These are phyloP conservation scores for Penelope pileata DNA, from an alignment of 2,113 vertebrate genomes.

Conservation along the genomic window DNA sequence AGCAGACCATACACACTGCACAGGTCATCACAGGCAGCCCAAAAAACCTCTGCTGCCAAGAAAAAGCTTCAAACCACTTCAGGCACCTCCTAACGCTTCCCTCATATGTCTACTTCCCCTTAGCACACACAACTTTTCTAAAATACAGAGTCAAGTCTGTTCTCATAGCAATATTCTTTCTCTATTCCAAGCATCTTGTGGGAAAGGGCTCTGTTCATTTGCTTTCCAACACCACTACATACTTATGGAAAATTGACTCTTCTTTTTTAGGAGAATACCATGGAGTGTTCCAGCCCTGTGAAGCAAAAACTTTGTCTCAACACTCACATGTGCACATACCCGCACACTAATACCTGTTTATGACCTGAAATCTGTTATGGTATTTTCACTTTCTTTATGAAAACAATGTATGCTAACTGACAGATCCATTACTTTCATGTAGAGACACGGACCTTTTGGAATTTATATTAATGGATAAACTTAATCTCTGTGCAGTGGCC, in stretches of 20 bases:
- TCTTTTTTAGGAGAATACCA: neutral
- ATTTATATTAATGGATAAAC: neutral
- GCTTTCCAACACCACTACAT: fast-evolving
- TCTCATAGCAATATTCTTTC: neutral
- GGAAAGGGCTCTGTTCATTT: neutral
- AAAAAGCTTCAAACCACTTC: neutral
- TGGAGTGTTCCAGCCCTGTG: too few species aligned
- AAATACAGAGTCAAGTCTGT: neutral
- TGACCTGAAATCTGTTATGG: neutral
- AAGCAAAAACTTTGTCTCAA: neutral
- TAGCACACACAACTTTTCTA: neutral
- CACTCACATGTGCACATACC: fast-evolving
- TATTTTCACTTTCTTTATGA: neutral
- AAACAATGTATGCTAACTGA: neutral
- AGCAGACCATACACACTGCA: neutral
- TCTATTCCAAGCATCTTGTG: neutral
- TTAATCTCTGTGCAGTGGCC: neutral
- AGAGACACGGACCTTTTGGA: neutral
- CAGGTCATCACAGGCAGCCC: neutral
- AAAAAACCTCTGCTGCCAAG: neutral
- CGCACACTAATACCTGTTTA: neutral
- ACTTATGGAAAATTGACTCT: neutral
- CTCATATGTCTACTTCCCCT: neutral
- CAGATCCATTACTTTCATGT: neutral
- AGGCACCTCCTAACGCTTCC: neutral